Base-by-base conservation (phyloP, 2,113 vertebrate genomes). In the Erpornis zantholeuca region DNA sequence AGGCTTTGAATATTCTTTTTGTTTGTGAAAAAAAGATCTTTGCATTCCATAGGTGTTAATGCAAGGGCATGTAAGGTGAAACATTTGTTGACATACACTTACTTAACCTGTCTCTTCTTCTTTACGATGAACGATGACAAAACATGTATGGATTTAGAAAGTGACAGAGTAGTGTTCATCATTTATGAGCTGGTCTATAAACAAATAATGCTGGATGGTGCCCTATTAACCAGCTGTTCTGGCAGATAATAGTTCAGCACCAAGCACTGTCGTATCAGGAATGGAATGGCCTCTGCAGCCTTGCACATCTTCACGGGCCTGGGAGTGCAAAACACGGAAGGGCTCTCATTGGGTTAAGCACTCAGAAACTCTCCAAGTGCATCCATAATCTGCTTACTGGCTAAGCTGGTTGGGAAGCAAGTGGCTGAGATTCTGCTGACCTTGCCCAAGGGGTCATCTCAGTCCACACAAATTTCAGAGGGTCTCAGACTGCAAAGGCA, bases 351-450 rank as follows among this genome's bases (percentile, higher is more conserved):
- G 83, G 83, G 88, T 87, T 94, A 95, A 96, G 72, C 73, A 65
- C 79, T 91, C 60, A 94, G 91, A 82, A 92, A 75, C 80, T 52
- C 72, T 66, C 56, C 36, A 83, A 94, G 76, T 44, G 36, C 53
- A 60, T 47, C 84, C 8, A 0, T 96, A 95, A 96, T 91, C 94
- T 94, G 1, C 91, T 97, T 97, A 95, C 49, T 61, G 27, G 49
- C 40, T 97, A 97, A 96, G 83, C 77, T 94, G 91, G 72, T 78
- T 83, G 94, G 53, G 61, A 82, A 88, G 38, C 56, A 86, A 66
- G 57, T 5, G 2, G 61, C 53, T 75, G 53, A 94, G 61, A 56
- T 82, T 72, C 78, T 94, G 53, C 61, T 94, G 92, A 92, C 77
- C 81, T 92, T 81, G 78, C 65, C 49, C 8, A 4, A 8, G 6